A percentile compares a stretch with the other conserved stretches of the same genome.
Conservation (phyloP, 2,113 vertebrate species). For the Scolopax mira region DNA sequence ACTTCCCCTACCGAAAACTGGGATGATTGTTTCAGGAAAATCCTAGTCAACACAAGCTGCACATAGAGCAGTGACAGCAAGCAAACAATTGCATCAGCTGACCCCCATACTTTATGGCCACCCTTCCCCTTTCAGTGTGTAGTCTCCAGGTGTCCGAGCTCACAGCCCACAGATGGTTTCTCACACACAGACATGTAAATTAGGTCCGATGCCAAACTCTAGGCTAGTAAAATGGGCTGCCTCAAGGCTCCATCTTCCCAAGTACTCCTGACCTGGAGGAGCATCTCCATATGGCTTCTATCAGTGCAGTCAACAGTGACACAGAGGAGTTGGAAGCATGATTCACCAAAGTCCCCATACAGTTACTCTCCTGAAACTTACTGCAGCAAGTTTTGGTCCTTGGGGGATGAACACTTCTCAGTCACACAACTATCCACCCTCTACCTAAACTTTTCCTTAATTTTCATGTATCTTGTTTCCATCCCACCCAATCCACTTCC, state of each 20-base stretch:
- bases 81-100: not conserved
- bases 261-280: too few species aligned
- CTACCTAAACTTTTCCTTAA: not conserved
- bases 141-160: not conserved
- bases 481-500: not conserved
- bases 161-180: not conserved
- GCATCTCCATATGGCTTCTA: not conserved
- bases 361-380: not conserved
- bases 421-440: not conserved
- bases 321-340: accelerated
- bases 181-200: not conserved
- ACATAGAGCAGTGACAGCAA: accelerated
- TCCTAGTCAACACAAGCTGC: not conserved
- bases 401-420: not conserved
- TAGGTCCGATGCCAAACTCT: too few species aligned
- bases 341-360: too few species aligned
- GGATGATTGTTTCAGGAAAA: too few species aligned
- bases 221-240: not conserved
- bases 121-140: not conserved
- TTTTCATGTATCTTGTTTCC: not conserved
- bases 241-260: not conserved
- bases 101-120: accelerated
- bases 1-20: not conserved
- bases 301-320: not conserved
- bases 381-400: not conserved